phyloP scores from a whole-genome alignment of 1,140 invertebrate species.

The Penaeus vannamei region DNA sequence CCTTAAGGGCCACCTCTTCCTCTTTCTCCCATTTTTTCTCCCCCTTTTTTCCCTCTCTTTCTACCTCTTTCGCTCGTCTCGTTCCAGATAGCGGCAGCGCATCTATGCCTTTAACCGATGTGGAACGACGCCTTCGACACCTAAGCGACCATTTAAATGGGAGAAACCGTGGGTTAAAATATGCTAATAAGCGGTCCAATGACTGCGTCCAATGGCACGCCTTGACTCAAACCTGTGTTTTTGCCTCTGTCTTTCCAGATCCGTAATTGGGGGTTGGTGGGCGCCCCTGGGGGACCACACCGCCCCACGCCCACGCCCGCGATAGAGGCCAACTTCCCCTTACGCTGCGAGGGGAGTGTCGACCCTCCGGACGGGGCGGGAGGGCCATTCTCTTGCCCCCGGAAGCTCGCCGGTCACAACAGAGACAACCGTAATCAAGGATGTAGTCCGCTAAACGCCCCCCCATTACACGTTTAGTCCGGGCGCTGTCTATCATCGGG shows the following conservation, averaged over 20 bases:
- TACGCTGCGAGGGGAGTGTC: constrained; percentile 19
- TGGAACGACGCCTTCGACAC: constrained; percentile 53
- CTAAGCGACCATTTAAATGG: constrained; percentile 59
- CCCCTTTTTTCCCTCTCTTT: no score
- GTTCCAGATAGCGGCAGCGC: no score
- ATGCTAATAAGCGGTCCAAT: constrained; percentile 64
- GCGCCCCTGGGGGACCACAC: neutral
- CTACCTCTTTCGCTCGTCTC: no score
- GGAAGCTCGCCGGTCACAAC: constrained; percentile 50
- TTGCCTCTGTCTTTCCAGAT: constrained; percentile 48
- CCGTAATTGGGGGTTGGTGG: constrained; percentile 53
- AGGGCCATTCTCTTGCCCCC: constrained; percentile 21
- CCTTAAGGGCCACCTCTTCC: constrained; percentile 43
- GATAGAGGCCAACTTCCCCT: neutral
- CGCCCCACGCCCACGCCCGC: neutral
- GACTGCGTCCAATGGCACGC: constrained; percentile 60
- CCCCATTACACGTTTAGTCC: constrained; percentile 60
- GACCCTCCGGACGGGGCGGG: constrained; percentile 3
- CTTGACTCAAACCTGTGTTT: constrained; percentile 51
- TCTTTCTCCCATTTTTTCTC: constrained; percentile 38
- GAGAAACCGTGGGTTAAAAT: constrained; percentile 63
- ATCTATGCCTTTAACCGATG: constrained; percentile 57
- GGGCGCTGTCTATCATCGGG: constrained; percentile 53
- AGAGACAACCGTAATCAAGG: constrained; percentile 64
- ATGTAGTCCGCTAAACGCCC: constrained; percentile 63